These are phyloP conservation scores for Chloroceryle aenea DNA, from an alignment of 2,113 vertebrate species.

Conservation along the genomic window DNA sequence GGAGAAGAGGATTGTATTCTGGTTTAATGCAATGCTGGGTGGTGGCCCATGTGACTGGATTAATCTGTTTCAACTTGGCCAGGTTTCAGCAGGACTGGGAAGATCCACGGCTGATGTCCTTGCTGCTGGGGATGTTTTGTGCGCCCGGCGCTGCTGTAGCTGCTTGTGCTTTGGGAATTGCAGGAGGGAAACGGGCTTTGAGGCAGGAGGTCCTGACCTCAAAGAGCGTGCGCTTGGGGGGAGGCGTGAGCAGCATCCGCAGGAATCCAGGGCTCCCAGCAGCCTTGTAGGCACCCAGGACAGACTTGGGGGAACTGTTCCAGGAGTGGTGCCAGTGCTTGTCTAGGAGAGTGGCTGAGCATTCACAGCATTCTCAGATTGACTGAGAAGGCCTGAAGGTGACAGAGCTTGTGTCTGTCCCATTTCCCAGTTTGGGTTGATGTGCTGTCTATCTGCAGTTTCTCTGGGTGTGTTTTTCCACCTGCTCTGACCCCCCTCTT, in stretches of 20 bases:
- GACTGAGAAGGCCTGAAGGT: not conserved
- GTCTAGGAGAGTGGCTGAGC: not conserved
- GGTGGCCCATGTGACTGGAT: not conserved
- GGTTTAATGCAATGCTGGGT: not conserved
- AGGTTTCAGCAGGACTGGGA: not conserved
- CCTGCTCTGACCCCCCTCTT: not conserved
- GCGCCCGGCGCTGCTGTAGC: not conserved
- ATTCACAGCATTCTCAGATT: not conserved
- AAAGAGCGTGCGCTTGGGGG: not conserved
- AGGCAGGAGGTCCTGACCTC: not conserved
- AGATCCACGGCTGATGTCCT: not conserved
- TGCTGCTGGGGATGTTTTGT: not conserved
- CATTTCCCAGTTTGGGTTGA: not conserved
- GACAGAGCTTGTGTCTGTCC: not conserved
- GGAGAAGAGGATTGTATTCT: not conserved
- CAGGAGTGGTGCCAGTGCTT: not conserved
- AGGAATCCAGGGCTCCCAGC: not conserved
- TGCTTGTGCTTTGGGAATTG: not conserved
- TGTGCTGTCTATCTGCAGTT: accelerated
- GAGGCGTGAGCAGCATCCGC: not conserved
- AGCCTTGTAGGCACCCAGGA: not conserved
- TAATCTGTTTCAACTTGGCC: not conserved
- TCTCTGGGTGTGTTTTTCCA: not conserved
- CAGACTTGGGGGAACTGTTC: accelerated
- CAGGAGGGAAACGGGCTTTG: not conserved